Conservation (phyloP, 2,797 vertebrate genomes). For the Syndactyla subalaris region DNA sequence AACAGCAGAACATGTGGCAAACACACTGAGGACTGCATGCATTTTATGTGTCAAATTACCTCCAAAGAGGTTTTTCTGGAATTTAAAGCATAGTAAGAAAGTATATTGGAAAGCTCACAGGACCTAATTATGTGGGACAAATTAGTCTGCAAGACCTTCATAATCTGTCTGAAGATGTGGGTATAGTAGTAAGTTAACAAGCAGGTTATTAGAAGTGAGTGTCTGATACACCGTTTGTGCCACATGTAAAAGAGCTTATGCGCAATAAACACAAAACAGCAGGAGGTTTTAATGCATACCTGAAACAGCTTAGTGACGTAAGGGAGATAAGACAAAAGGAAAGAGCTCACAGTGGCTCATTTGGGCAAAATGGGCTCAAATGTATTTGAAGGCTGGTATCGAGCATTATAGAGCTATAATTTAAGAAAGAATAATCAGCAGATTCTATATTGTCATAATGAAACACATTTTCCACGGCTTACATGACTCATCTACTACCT, state of each 20-base stretch:
- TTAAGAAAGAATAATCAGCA: not conserved
- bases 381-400: not conserved
- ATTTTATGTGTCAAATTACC: conserved; percentile 41
- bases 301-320: not conserved
- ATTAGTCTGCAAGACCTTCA: conserved; percentile 57
- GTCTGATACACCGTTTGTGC: conserved; percentile 28
- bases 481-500: not conserved
- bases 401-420: not conserved
- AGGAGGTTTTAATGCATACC: not conserved
- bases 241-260: not conserved
- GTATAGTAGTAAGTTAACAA: conserved; percentile 15
- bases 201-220: conserved; percentile 27
- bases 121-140: conserved; percentile 65
- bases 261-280: conserved; percentile 11
- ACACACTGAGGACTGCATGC: conserved; percentile 24
- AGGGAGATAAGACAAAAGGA: not conserved
- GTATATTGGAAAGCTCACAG: conserved; percentile 51
- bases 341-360: not conserved
- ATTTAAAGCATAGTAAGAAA: conserved; percentile 49
- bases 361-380: not conserved
- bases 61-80: conserved; percentile 26
- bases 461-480: not conserved
- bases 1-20: conserved; percentile 56
- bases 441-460: not conserved
- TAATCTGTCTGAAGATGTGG: conserved; percentile 49